These are phyloP conservation scores for Microtus pennsylvanicus DNA, from an alignment of 2,113 vertebrate species.

Conservation along the genomic window DNA sequence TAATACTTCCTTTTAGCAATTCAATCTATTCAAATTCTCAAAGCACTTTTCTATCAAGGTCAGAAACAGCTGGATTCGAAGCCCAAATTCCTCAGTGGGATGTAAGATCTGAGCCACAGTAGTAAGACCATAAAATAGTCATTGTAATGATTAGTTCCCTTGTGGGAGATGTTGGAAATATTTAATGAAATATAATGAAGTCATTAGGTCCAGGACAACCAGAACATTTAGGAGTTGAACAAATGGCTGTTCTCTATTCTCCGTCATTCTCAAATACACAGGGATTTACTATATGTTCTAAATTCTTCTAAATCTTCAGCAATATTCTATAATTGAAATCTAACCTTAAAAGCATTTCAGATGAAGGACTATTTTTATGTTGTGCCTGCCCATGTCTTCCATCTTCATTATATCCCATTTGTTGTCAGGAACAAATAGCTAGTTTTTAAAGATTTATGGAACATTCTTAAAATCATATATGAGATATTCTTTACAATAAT, in stretches of 20 bases:
- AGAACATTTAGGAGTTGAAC: neutral
- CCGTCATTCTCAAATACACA: neutral
- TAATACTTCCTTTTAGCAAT: constrained; percentile 20
- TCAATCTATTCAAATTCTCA: neutral
- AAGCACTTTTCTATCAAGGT: neutral
- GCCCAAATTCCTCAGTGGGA: constrained; percentile 9
- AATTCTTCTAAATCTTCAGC: neutral
- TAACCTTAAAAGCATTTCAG: constrained; percentile 37
- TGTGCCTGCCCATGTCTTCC: neutral
- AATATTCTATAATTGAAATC: constrained; percentile 17
- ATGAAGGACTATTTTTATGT: constrained; percentile 27
- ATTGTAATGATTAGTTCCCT: neutral
- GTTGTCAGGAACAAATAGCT: neutral
- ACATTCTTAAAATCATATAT: neutral
- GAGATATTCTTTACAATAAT: neutral
- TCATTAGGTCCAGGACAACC: neutral
- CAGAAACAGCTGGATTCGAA: constrained; percentile 27
- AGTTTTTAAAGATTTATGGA: neutral
- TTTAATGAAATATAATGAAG: constrained; percentile 43
- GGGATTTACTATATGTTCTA: constrained; percentile 28
- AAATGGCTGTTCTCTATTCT: neutral
- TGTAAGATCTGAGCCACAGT: neutral
- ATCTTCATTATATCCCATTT: neutral
- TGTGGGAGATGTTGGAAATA: neutral
- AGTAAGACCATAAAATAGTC: neutral